phyloP scores from a whole-genome alignment of 1,140 invertebrate species.

The Holotrichia oblita region DNA sequence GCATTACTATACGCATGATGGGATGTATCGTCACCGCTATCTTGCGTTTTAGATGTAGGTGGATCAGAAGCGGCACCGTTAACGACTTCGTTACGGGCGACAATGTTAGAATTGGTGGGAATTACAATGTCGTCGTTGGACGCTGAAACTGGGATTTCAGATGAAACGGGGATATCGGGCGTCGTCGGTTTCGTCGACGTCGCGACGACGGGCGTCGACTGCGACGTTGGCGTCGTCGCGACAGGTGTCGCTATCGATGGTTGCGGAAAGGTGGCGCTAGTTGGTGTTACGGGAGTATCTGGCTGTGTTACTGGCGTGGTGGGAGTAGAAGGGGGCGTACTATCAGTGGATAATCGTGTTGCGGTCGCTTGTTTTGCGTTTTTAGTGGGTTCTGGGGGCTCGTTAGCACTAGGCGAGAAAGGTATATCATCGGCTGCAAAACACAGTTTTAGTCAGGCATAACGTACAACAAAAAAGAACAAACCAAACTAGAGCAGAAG shows the following conservation, averaged over 20 bases:
- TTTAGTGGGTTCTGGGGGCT: constrained; percentile 30
- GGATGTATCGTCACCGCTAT: constrained; percentile 18
- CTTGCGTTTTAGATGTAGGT: constrained; percentile 25
- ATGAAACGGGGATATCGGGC: constrained; percentile 5
- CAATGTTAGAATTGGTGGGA: constrained; percentile 25
- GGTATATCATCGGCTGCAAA: constrained; percentile 55
- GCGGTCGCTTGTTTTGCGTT: constrained; percentile 40
- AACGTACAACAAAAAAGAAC: constrained; percentile 27
- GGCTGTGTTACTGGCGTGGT: constrained; percentile 39
- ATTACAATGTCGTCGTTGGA: constrained; percentile 26
- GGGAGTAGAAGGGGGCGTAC: constrained; percentile 47
- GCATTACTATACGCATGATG: neutral
- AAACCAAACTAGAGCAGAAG: constrained; percentile 9
- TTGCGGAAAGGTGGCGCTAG: constrained; percentile 30
- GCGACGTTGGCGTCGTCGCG: constrained; percentile 36
- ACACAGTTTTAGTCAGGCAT: constrained; percentile 43
- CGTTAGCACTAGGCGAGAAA: constrained; percentile 41
- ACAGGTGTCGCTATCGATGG: neutral
- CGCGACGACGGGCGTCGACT: neutral
- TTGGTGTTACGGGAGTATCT: constrained; percentile 39
- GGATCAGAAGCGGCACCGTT: constrained; percentile 58
- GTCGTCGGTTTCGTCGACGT: neutral
- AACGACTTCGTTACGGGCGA: constrained; percentile 40
- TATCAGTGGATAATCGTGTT: constrained; percentile 25
- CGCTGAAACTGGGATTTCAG: constrained; percentile 44